Base-by-base conservation (phyloP, 1,140 invertebrate species). In the Neoseiulus cucumeris region DNA sequence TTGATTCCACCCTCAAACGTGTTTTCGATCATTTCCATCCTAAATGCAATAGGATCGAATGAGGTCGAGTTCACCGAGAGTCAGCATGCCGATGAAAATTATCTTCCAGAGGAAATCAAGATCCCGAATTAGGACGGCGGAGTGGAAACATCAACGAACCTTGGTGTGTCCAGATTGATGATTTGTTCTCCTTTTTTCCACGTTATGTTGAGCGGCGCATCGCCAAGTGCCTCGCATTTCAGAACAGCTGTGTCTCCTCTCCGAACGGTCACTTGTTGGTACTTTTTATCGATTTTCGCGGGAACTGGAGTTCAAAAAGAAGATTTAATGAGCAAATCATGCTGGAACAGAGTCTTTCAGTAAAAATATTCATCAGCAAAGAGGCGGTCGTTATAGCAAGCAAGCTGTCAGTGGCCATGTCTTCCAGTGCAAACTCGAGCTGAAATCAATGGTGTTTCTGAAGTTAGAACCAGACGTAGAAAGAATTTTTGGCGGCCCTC, bases 201-300 rank as follows among this genome's bases (percentile, higher is more conserved):
- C 22, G 90, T 80, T 55, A 95, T 91, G 70, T 89, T 89, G 75
- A 96, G 89, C 22, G 91, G 91, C 79, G 91, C 91, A 77, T 95
- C 91, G 65, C 92, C 91, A 72, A 89, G 87, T 18, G 89, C 91
- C 78, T 92, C 88, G 74, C 91, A 95, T 74, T 92, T 87, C 65
- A 96, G 75, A 22, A 92, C 89, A 45, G 91, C 86, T 41, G 90
- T 89, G 75, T 93, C 88, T 22, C 87, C 88, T 66, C 87, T 83
- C 67, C 87, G 82, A 18, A 91, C 87, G 20, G 89, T 92, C 76
- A 92, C 88, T 71, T 91, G 91, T 66, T 86, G 81, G 70, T 89
- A 81, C 79, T 92, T 91, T 70, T 91, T 88, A 74, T 90, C 88
- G 73, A 93, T 92, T 75, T 91, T 87, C 25, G 89, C 89, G 67